Base-by-base conservation (phyloP, 2,113 vertebrate genomes). In the Shinisaurus crocodilurus region DNA sequence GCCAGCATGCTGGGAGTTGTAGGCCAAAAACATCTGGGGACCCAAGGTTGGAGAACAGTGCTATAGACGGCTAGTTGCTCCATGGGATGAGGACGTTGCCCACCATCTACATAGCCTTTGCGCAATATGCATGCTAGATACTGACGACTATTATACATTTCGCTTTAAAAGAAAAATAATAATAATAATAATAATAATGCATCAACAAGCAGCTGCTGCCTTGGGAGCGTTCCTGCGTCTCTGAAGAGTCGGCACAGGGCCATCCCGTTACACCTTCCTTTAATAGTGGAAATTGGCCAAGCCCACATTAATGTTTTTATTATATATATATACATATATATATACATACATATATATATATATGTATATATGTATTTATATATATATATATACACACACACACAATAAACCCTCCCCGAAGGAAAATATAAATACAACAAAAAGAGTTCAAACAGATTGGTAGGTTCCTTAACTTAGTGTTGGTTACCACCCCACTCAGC, bases 401-500 rank as follows among this genome's bases (percentile, higher is more conserved):
- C 86, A 83, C 76, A 79, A 75, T 83, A 29, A 91, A 86, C 0
- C 48, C 43, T 29, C 67, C 54, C 34, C 65, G 86, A 85, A 83
- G 88, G 85, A 72, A 45, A 81, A 93, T 95, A 95, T 89, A 95
- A 94, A 96, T 89, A 81, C 34, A 88, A 72, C 0, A 93, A 96
- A 5, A 25, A 32, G 40, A 90, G 87, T 93, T 95, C 94, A 43
- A 60, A 76, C n/a, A 95, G 96, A 95, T 90, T 89, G 93, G 40
- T 63, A 94, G 48, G 91, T 94, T 85, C 95, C 87, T 86, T 88
- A 45, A 94, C 92, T 95, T 96, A 97, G 96, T 97, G 96, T 95
- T 96, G 83, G 74, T 45, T 83, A n/a, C 32, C 16, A 1, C 16
- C 45, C 81, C 13, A n/a, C 54, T 54, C 69, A 7, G 27, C 57